phyloP scores from a whole-genome alignment of 1,140 invertebrate species.

The Drosophila bifasciata region DNA sequence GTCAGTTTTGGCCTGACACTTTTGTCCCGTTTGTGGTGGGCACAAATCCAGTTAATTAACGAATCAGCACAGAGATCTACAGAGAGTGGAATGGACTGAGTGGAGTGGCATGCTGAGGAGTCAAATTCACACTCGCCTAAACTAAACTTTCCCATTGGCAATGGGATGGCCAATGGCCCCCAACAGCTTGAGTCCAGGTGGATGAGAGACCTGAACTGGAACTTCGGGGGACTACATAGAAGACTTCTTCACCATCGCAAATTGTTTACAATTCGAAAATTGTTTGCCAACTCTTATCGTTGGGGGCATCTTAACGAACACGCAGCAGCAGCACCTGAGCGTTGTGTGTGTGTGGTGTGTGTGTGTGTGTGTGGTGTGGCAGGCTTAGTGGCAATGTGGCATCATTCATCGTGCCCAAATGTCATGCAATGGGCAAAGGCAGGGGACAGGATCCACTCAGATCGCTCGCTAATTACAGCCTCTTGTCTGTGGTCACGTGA shows the following conservation, averaged over 20 bases:
- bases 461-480: slow-evolving; percentile 75
- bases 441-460: slow-evolving; percentile 3
- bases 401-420: slow-evolving; percentile 73
- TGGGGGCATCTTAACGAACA: slow-evolving; percentile 69
- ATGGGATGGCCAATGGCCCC: too few species aligned
- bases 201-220: background rate
- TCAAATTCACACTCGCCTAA: slow-evolving; percentile 62
- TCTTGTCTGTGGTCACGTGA: slow-evolving; percentile 62
- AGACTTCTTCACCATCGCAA: slow-evolving; percentile 51
- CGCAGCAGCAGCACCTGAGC: slow-evolving; percentile 55
- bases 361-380: too few species aligned
- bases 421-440: slow-evolving; percentile 63
- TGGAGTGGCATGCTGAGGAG: slow-evolving; percentile 47
- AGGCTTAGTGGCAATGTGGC: slow-evolving; percentile 42
- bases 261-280: slow-evolving; percentile 79
- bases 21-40: slow-evolving; percentile 6
- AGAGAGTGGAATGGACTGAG: slow-evolving; percentile 2
- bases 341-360: slow-evolving; percentile 6
- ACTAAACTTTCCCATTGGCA: slow-evolving; percentile 59
- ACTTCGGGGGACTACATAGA: slow-evolving; percentile 1
- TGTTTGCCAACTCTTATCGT: slow-evolving; percentile 70
- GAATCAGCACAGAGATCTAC: slow-evolving; percentile 56
- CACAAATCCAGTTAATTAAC: slow-evolving; percentile 60
- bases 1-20: slow-evolving; percentile 31
- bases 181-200: background rate